Percentiles rank a stretch among this genome's conserved stretches.
Conservation (phyloP, 2,113 vertebrate species). For the Smithornis capensis region DNA sequence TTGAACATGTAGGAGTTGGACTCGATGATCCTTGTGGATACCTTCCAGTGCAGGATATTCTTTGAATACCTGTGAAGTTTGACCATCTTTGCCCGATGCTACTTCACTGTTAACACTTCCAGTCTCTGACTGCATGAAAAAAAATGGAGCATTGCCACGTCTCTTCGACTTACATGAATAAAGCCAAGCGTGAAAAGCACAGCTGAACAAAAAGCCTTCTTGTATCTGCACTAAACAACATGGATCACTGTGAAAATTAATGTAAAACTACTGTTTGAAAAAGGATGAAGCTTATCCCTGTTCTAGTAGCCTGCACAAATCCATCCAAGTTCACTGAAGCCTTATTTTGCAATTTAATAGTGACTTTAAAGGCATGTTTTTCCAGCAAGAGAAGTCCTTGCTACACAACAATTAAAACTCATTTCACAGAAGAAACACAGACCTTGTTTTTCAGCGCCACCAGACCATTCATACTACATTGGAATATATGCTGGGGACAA, state of each 20-base stretch:
- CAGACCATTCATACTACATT: neutral
- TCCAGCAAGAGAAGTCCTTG: neutral
- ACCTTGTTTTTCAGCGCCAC: neutral
- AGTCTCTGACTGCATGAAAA: neutral
- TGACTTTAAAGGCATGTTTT: neutral
- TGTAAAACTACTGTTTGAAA: neutral
- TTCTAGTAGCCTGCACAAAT: slow-evolving; percentile 18
- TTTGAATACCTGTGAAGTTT: neutral
- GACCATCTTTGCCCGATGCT: neutral
- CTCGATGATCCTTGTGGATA: neutral
- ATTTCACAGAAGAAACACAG: neutral
- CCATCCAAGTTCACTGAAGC: slow-evolving; percentile 2
- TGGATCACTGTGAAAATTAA: neutral
- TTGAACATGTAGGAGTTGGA: neutral
- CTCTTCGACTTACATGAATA: neutral
- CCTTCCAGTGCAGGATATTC: neutral
- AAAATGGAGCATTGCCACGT: neutral
- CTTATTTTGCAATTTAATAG: neutral
- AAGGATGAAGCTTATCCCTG: neutral
- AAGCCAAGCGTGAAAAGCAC: neutral
- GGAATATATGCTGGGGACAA: neutral
- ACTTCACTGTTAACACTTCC: neutral
- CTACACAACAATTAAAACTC: neutral
- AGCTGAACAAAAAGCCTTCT: neutral
- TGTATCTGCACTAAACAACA: neutral